Evolutionary conservation across 2,888 invertebrate genomes (phyloP).

Genomic region (Pheosia gnoma): DNA sequence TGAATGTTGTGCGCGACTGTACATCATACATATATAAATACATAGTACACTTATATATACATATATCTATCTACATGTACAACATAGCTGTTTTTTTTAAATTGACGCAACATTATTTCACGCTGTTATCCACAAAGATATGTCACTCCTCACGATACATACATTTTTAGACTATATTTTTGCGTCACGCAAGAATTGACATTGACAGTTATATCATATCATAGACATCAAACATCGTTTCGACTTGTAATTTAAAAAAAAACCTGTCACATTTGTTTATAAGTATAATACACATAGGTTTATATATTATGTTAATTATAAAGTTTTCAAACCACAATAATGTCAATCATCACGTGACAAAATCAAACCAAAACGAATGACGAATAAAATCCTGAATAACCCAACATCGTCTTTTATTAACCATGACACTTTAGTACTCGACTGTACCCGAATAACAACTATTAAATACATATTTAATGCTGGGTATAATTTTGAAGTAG

Average conservation of each 20-base stretch:
- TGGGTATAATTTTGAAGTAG: conserved; percentile 25
- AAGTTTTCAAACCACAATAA: not conserved
- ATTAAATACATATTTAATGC: conserved; percentile 23
- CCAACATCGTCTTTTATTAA: conserved; percentile 39
- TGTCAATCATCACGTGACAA: conserved; percentile 34
- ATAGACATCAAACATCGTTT: not conserved
- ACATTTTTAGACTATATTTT: conserved; percentile 40
- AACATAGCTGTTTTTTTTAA: conserved; percentile 37
- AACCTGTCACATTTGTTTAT: no score
- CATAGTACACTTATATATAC: conserved; percentile 21
- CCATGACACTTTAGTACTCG: conserved; percentile 61
- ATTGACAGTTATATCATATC: not conserved
- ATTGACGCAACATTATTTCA: conserved; percentile 35
- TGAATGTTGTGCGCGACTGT: conserved; percentile 65
- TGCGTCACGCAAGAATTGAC: conserved; percentile 12
- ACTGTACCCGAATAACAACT: conserved; percentile 59
- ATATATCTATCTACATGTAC: conserved; percentile 33
- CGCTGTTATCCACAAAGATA: conserved; percentile 55
- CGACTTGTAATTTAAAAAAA: not conserved
- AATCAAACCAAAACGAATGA: conserved; percentile 26
- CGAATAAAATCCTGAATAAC: conserved; percentile 37
- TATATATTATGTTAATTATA: not conserved
- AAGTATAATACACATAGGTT: no score
- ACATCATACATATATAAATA: conserved; percentile 26
- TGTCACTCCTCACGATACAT: conserved; percentile 56